Base-by-base conservation (phyloP, 37 sponge, comb jelly and placozoan species). In the Haliclona indistincta region DNA sequence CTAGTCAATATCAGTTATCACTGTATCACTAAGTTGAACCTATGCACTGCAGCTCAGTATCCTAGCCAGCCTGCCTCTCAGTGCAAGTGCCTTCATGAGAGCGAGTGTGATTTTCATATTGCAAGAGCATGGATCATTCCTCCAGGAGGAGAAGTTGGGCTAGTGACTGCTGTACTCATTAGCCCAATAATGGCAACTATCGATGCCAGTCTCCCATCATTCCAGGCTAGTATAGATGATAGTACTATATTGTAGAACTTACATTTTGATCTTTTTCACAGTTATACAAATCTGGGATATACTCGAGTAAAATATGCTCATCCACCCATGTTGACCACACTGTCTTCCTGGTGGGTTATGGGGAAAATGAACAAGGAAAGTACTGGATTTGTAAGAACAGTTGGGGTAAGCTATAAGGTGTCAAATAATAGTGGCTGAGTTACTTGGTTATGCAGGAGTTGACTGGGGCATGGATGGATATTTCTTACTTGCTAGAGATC, bases 381-480 rank as follows among this genome's bases (percentile, higher is more conserved):
- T 81, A 73, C 73, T 81, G 82, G 82, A 71, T 73, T 29, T 56
- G 70, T n/a, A 74, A 64, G 67, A 81, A 81, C 67, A 33, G 49
- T 2, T 78, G 78, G 67, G 66, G 78, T 65, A 20, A 58, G 60
- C n/a, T 25, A 20, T 20, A 25, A 58, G 22, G 25, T n/a, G 28
- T n/a, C 15, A 47, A 17, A 15, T 58, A n/a, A 25, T n/a, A 58
- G 6, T 20, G 13, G n/a, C n/a, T 58, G 7, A 58, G 6, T 20
- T 25, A 25, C 7, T 58, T 25, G 34, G 42, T 61, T 73, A 71
- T 39, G 77, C 80, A 84, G 79, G 81, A 4, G 49, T 64, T 15
- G 43, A 32, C 15, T 89, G 90, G 90, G 90, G 90, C 20, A 73
- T 67, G 70, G 30, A 56, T 17, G 90, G 90, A 1, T 89, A 84